phyloP scores from a whole-genome alignment of 1,140 invertebrate species.

The Oryzaephilus surinamensis region DNA sequence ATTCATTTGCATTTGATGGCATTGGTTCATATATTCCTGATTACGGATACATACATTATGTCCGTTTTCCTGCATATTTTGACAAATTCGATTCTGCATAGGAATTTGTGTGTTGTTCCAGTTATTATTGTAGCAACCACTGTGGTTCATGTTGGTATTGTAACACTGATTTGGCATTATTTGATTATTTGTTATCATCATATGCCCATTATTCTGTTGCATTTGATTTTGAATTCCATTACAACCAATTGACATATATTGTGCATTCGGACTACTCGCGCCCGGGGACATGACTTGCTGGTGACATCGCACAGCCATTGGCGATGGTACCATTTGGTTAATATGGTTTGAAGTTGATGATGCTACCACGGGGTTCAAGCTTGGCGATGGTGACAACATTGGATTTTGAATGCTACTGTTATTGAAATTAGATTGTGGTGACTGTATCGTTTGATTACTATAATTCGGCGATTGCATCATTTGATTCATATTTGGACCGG shows the following conservation, averaged over 20 bases:
- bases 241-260: slow-evolving; percentile 13
- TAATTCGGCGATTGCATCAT: slow-evolving; percentile 28
- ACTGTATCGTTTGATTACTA: slow-evolving; percentile 17
- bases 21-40: too few relatives aligned
- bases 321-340: slow-evolving; percentile 11
- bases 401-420: slow-evolving; percentile 17
- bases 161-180: slow-evolving; percentile 29
- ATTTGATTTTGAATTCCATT: slow-evolving; percentile 14
- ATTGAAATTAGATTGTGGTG: slow-evolving; percentile 19
- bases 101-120: slow-evolving; percentile 16
- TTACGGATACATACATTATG: too few relatives aligned
- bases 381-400: slow-evolving; percentile 17
- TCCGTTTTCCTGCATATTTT: too few relatives aligned
- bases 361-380: slow-evolving; percentile 16
- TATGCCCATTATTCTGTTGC: slow-evolving; percentile 13
- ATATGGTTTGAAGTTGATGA: slow-evolving; percentile 10
- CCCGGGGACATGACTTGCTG: slow-evolving; percentile 22
- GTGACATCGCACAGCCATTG: slow-evolving; percentile 22
- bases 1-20: slow-evolving; percentile 13
- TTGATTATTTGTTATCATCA: slow-evolving; percentile 23
- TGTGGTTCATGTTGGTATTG: slow-evolving; percentile 17
- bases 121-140: slow-evolving; percentile 11
- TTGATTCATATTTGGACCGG: slow-evolving; percentile 11
- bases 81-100: too few relatives aligned
- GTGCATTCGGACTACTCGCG: slow-evolving; percentile 9